Evolutionary conservation across 2,113 vertebrate species (phyloP).

Genomic region (Podarcis muralis): DNA sequence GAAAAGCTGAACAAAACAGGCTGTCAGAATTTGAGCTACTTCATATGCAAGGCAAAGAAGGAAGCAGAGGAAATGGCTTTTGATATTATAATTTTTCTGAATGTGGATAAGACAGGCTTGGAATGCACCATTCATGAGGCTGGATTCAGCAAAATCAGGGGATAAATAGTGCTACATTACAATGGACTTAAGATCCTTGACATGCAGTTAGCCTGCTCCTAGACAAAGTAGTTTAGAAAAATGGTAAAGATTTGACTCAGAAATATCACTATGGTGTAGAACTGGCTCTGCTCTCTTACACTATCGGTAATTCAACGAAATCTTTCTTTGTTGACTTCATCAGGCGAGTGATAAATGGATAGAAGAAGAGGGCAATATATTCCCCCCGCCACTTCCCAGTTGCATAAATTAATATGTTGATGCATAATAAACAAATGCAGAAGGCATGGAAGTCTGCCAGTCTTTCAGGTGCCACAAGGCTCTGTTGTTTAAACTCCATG

Average conservation of each 20-base stretch:
- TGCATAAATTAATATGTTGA: not conserved
- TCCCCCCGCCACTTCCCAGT: not conserved
- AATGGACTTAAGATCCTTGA: not conserved
- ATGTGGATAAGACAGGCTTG: not conserved
- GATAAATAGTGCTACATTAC: not conserved
- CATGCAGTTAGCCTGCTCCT: not conserved
- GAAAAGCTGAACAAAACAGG: not conserved
- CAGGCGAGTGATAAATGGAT: too few species aligned
- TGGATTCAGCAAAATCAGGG: not conserved
- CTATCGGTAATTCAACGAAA: not conserved
- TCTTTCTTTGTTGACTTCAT: not conserved
- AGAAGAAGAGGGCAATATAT: not conserved
- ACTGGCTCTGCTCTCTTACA: not conserved
- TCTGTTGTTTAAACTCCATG: not conserved
- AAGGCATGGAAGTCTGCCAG: not conserved
- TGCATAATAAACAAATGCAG: not conserved
- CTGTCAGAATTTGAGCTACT: not conserved
- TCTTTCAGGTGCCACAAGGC: not conserved
- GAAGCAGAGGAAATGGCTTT: not conserved
- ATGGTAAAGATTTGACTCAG: not conserved
- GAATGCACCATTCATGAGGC: not conserved
- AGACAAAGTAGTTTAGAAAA: not conserved
- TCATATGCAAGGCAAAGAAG: not conserved
- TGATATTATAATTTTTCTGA: constrained; percentile 5
- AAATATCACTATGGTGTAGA: not conserved